phyloP scores from a whole-genome alignment of 2,888 invertebrate genomes.

The Euclidia mi region DNA sequence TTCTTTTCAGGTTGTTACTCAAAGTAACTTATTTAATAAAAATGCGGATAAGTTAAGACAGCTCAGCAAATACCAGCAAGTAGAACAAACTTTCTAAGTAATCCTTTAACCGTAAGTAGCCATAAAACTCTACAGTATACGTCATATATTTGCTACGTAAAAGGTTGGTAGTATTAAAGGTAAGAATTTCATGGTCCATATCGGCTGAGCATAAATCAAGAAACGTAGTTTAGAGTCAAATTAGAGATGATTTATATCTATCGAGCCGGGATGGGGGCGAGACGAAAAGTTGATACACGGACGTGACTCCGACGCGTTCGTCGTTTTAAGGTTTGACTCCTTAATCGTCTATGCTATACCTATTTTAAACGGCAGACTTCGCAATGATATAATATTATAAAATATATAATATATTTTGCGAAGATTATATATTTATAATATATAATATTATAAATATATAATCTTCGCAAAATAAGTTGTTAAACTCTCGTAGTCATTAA shows the following conservation, averaged over 20 bases:
- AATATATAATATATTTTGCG: too few relatives aligned
- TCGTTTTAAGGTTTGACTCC: too few relatives aligned
- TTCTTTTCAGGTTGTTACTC: too few relatives aligned
- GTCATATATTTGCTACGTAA: constrained; percentile 11
- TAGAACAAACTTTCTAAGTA: constrained; percentile 1
- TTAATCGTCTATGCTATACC: too few relatives aligned
- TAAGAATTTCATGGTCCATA: constrained; percentile 38
- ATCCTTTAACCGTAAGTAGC: constrained; percentile 1
- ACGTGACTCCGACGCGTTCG: not conserved
- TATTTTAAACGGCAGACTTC: too few relatives aligned
- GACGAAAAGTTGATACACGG: not conserved
- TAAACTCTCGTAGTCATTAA: too few relatives aligned
- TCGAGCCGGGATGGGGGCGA: not conserved
- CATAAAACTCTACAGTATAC: constrained; percentile 7
- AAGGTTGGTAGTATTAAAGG: constrained; percentile 25
- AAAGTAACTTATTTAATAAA: too few relatives aligned
- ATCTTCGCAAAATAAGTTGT: too few relatives aligned
- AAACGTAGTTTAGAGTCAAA: constrained; percentile 45
- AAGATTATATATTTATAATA: too few relatives aligned
- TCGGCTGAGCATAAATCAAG: constrained; percentile 60
- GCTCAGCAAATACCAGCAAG: not conserved
- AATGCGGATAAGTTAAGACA: too few relatives aligned
- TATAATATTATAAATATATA: too few relatives aligned
- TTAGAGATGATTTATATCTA: constrained; percentile 12
- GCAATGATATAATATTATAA: too few relatives aligned